Percentiles rank a stretch among this genome's conserved stretches.
phyloP scores from a whole-genome alignment of 23 tunicate species.

The Phallusia fumigata region DNA sequence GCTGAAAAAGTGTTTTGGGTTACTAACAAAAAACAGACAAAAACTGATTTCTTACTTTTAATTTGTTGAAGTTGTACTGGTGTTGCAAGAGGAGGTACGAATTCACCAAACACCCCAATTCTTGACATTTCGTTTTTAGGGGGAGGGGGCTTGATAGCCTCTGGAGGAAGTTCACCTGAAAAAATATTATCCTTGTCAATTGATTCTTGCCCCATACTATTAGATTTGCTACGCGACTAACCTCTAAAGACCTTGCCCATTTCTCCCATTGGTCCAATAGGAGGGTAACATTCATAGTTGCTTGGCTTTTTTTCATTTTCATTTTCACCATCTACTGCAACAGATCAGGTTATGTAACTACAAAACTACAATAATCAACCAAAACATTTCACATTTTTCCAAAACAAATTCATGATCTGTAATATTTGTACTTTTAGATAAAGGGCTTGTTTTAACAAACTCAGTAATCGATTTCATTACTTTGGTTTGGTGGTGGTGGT shows the following conservation, averaged over 20 bases:
- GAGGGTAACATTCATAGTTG: conserved; percentile 87
- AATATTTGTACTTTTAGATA: neutral
- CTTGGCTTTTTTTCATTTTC: conserved; percentile 54
- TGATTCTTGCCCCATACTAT: neutral
- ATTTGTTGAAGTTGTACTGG: conserved; percentile 41
- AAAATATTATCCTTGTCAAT: neutral
- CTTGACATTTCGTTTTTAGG: conserved; percentile 70
- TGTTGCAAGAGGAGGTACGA: conserved; percentile 28
- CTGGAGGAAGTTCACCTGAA: conserved; percentile 92
- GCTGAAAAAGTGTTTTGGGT: neutral
- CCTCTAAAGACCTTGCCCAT: conserved; percentile 98
- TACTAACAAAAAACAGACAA: neutral
- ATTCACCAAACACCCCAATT: conserved; percentile 59
- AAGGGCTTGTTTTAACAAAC: neutral
- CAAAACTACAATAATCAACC: no score
- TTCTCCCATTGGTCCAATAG: conserved; percentile 98
- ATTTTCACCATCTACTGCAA: conserved; percentile 47
- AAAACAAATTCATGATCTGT: neutral
- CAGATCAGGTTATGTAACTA: no score
- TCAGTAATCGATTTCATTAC: no score
- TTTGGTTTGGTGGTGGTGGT: neutral
- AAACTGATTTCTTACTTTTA: conserved; percentile 30
- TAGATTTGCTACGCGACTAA: neutral
- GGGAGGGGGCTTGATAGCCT: conserved; percentile 86
- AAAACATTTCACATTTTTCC: neutral